Evolutionary conservation across 2,797 vertebrate species (phyloP), one percentile per base, ranked within the genome.

Genomic region (Heterohyrax brucei): DNA sequence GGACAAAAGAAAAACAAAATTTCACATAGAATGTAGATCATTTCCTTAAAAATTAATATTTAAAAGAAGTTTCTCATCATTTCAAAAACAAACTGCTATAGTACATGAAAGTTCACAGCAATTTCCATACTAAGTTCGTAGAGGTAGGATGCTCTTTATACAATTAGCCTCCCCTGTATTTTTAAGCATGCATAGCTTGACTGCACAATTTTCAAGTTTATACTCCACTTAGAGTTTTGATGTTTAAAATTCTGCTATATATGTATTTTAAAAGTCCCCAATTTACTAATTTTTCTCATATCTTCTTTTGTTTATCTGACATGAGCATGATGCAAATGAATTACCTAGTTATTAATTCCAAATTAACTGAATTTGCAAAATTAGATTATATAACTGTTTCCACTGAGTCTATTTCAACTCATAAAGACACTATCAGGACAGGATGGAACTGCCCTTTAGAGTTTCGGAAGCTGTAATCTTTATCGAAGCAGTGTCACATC

Each of bases 11-110:
- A 14, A 72, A 80, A 91, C n/a, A 92, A 89, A 91, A 75, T 10
- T 95, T 95, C 92, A 94, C 98, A 98, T 91, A 97, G 96, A 97
- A 98, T 98, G 97, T 91, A 97, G 96, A 97, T 96, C 91, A 97
- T 78, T 33, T 89, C 96, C 91, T 98, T 96, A 98, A 98, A 98
- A 96, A 92, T 79, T 89, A 97, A 97, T 95, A 97, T 98, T 95
- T 97, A 97, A 97, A 98, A 97, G 90, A 92, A 80, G 59, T 88
- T 50, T 33, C 68, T 94, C 50, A 62, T 85, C 33, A 84, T 92
- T 95, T 96, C 89, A 97, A 97, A 98, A 96, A 94, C 79, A 97
- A 98, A 96, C 8, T 46, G 19, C 30, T 78, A 46, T 8, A 70
- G 82, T 95, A 48, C 2, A 19, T 96, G 90, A 96, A 96, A 97